Base-by-base conservation (phyloP, 2,888 invertebrate genomes). In the Parochlus steinenii region DNA sequence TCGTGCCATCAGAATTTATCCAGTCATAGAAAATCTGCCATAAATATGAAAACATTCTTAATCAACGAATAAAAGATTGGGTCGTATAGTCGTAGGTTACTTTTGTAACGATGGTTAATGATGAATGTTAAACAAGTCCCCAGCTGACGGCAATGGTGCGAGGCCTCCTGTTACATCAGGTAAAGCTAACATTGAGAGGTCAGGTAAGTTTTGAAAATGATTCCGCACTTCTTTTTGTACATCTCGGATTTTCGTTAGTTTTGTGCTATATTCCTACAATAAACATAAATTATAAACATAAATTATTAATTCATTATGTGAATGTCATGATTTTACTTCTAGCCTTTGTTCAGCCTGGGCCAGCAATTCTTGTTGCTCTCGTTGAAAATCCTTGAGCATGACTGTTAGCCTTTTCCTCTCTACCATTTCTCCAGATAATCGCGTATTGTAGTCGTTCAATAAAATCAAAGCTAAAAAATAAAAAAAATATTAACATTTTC, bases 111-210 rank as follows among this genome's bases (percentile, higher is more conserved):
- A 22, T 7, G 6, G 6, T 7, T 28, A 34, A 22, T 34, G 34
- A 45, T 67, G 65, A 45, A 82, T 56, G 59, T 73, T 85, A 60
- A 95, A 95, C 25, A 95, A 69, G 61, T 95, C 92, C 3, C 92
- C 92, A 23, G 92, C 92, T 4, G 92, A 90, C 23, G 93, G 93
- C 42, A 95, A 62, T 1, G 95, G 93, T 20, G 89, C 86, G 24
- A 93, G 61, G 6, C 89, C 89, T 14, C 87, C 89, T 1, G 87
- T 89, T 2, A 92, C 86, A 50, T 89, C 86, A 0, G 93, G 93
- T 36, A 93, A 60, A 17, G 24, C 16, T 3, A 17, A 17, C 42
- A 86, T 76, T 0, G 85, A 87, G 42, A 95, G 69, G 55, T 95
- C 93, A 0, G 93, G 95, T 44, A 95, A 64, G 57, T 85, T 92